These are phyloP conservation scores for Scaptomyza montana DNA, from an alignment of 1,140 invertebrate genomes.

Conservation along the genomic window DNA sequence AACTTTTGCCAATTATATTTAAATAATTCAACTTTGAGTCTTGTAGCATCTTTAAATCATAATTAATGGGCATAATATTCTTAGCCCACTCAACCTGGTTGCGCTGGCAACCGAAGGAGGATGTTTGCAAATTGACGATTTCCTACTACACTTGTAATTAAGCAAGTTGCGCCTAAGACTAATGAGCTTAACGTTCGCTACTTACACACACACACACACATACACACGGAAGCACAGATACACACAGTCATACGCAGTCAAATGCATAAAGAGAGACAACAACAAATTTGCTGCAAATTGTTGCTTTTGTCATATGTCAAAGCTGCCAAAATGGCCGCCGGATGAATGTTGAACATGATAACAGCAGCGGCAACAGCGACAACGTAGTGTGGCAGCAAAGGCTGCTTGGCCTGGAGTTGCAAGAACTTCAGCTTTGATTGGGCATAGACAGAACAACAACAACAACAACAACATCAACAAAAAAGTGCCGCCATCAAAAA, in stretches of 20 bases:
- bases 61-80: conserved; percentile 24
- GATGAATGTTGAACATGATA: conserved; percentile 39
- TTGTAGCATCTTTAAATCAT: conserved; percentile 18
- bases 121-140: conserved; percentile 12
- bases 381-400: conserved; percentile 18
- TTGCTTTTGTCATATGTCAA: conserved; percentile 55
- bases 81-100: conserved; percentile 10
- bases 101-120: conserved; percentile 1
- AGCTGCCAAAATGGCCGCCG: conserved; percentile 45
- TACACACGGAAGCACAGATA: background rate
- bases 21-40: conserved; percentile 29
- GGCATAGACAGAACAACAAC: conserved; percentile 47
- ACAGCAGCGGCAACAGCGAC: background rate
- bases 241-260: too few species aligned
- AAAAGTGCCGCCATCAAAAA: conserved; percentile 76
- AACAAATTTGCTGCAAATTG: conserved; percentile 34
- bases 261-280: background rate
- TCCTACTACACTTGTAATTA: conserved; percentile 36
- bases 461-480: conserved; percentile 25
- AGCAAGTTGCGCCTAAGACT: conserved; percentile 37
- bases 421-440: conserved; percentile 56
- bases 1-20: conserved; percentile 51
- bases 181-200: conserved; percentile 39
- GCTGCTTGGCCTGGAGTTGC: conserved; percentile 38
- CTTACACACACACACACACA: background rate